A percentile compares a stretch with the other conserved stretches of the same genome.
Evolutionary conservation across 2,113 vertebrate genomes (phyloP).

Genomic region (Phylloscopus trochilus): DNA sequence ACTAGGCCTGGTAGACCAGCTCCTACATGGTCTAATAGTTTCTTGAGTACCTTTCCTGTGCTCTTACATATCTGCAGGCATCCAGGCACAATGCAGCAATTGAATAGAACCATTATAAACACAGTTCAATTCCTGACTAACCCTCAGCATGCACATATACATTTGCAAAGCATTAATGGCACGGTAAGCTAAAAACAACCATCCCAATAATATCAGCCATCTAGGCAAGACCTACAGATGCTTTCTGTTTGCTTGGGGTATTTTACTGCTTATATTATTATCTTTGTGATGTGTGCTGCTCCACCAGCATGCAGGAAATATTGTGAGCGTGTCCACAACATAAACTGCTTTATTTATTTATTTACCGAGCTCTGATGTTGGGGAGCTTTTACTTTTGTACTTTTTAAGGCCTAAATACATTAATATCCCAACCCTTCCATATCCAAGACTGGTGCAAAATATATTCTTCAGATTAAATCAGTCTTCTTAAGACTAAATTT

Average conservation of each 20-base stretch:
- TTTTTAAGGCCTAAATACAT: constrained; percentile 41
- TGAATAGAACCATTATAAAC: not conserved
- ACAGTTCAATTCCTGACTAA: not conserved
- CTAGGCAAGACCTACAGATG: constrained; percentile 63
- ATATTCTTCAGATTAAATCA: constrained; percentile 50
- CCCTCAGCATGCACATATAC: constrained; percentile 1
- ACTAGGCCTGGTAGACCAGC: not conserved
- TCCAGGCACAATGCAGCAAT: not conserved
- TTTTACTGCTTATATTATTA: constrained; percentile 68
- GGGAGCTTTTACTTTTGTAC: not conserved
- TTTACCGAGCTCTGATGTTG: constrained; percentile 34
- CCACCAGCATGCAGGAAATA: constrained; percentile 42
- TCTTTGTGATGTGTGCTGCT: constrained; percentile 13
- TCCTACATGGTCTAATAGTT: constrained; percentile 3
- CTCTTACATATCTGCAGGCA: not conserved
- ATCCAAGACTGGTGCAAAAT: constrained; percentile 51
- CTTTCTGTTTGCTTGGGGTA: constrained; percentile 66
- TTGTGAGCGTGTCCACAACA: constrained; percentile 5
- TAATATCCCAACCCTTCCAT: constrained; percentile 43
- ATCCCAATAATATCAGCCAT: constrained; percentile 2
- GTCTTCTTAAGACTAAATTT: constrained; percentile 58
- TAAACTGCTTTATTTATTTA: constrained; percentile 50
- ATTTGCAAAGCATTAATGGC: constrained; percentile 3
- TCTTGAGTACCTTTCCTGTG: not conserved
- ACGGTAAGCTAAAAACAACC: constrained; percentile 2